phyloP scores from a whole-genome alignment of 2,888 invertebrate genomes.

The Microdon myrmicae region DNA sequence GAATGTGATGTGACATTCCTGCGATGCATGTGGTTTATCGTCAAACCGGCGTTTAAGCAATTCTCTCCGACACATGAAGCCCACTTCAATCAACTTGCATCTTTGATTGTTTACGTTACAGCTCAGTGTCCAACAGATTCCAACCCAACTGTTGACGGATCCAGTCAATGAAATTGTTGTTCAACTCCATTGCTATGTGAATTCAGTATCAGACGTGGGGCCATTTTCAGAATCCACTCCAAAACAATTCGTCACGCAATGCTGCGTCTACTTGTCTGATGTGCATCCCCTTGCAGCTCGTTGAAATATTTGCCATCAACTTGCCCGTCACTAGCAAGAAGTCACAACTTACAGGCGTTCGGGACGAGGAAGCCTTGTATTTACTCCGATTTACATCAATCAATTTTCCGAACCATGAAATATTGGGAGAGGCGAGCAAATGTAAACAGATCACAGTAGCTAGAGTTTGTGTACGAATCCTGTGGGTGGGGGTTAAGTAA shows the following conservation, averaged over 20 bases:
- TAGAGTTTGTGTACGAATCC: constrained; percentile 8
- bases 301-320: no score
- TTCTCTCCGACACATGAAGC: constrained; percentile 8
- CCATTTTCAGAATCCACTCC: not conserved
- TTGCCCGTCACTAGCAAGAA: no score
- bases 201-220: constrained; percentile 14
- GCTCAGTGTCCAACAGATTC: constrained; percentile 40
- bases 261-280: constrained; percentile 6
- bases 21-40: constrained; percentile 44
- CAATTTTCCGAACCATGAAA: constrained; percentile 23
- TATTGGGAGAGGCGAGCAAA: constrained; percentile 25
- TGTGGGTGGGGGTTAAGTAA: constrained; percentile 21
- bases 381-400: constrained; percentile 43
- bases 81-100: not conserved
- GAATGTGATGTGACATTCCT: constrained; percentile 31
- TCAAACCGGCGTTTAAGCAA: constrained; percentile 36
- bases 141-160: constrained; percentile 42
- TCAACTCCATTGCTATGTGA: constrained; percentile 37
- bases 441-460: constrained; percentile 47
- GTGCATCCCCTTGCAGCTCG: not conserved
- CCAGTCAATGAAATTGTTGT: constrained; percentile 31
- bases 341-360: no score
- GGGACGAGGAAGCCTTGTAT: no score
- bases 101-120: constrained; percentile 37
- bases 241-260: not conserved